Base-by-base conservation (phyloP, 1,140 invertebrate genomes). In the Dendrolimus punctatus region DNA sequence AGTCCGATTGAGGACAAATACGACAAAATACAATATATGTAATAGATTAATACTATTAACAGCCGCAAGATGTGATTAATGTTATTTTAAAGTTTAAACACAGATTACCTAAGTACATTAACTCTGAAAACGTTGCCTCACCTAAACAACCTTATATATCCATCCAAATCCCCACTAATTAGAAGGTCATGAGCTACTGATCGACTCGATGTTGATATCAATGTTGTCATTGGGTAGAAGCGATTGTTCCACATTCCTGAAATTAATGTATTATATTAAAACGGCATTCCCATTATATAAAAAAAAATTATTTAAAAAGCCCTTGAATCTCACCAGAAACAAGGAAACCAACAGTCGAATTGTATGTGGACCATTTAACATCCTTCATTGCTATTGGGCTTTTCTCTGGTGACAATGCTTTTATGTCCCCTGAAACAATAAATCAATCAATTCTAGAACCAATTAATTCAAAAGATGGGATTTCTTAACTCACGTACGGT, bases 191-290 rank as follows among this genome's bases (percentile, higher is more conserved):
- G 93, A 4, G 93, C 92, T 7, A 93, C 91, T 42, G 94, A 95
- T 64, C 94, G 90, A 85, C 93, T 94, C 23, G 92, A 92, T 6
- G 95, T 94, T 41, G 94, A 93, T 50, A 96, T 90, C 6, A 90
- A 75, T 38, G 94, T 94, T 7, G 93, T 93, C 88, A 93, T 90
- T 23, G 93, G 93, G 69, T 95, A 95, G 73, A 94, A 95, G 10
- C 95, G 90, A 78, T 96, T 96, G 63, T 95, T 95, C 95, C 95
- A 97, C 81, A 96, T 93, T 42, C 93, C 94, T 94, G 64, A 55
- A 71, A 44, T 49, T 7, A 48, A 1, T 8, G 23, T 23, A 23
- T 23, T 23, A 23, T 23, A 23, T 23, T 23, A 23, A 23, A 23
- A 23, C 23, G 23, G 3, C 23, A 23, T 23, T 23, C 23, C 23